Conservation (phyloP, 2,888 invertebrate genomes). For the Drosophila percnosoma region DNA sequence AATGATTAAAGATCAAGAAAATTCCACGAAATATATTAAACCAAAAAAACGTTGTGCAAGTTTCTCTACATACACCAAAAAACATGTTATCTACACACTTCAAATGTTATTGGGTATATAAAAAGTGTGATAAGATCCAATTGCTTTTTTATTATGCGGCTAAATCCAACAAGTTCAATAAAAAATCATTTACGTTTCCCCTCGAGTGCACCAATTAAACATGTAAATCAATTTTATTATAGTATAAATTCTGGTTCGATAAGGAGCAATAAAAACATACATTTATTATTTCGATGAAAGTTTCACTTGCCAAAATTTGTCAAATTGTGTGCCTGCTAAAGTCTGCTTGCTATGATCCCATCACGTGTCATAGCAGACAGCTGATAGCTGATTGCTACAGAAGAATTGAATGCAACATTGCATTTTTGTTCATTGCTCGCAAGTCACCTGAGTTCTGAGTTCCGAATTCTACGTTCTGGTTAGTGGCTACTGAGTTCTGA, state of each 20-base stretch:
- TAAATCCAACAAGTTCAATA: neutral
- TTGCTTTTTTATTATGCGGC: neutral
- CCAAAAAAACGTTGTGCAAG: neutral
- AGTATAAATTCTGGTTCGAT: neutral
- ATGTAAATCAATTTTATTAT: neutral
- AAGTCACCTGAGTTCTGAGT: constrained; percentile 17
- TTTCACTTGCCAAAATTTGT: neutral
- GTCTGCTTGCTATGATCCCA: neutral
- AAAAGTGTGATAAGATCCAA: neutral
- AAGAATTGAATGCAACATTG: neutral
- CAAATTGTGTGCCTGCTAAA: neutral
- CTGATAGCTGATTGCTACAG: neutral
- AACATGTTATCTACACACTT: neutral
- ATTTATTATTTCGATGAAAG: neutral
- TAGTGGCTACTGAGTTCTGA: constrained; percentile 20
- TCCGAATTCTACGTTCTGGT: neutral
- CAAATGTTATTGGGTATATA: neutral
- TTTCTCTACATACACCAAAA: neutral
- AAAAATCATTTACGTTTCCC: neutral
- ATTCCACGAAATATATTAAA: neutral
- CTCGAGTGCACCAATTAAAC: neutral
- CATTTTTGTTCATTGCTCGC: neutral
- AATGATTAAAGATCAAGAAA: neutral
- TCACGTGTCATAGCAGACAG: neutral
- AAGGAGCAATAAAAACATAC: neutral